Conservation (phyloP, 2,888 invertebrate species). For the Dasysyrphus tricinctus region DNA sequence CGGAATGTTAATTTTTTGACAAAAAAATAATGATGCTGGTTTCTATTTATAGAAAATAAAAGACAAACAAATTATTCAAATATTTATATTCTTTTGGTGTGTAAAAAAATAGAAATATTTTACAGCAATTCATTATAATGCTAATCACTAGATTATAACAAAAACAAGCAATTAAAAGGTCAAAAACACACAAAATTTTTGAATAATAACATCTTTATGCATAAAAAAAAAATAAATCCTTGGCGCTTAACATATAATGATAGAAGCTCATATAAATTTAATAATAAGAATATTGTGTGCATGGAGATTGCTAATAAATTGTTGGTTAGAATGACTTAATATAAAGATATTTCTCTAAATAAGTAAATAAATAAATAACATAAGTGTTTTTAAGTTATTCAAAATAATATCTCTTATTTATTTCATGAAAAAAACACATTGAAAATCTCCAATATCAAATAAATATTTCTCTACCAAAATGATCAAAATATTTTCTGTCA, state of each 20-base stretch:
- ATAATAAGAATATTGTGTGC: background rate
- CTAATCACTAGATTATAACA: background rate
- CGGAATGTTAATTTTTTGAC: background rate
- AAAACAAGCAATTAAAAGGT: slow-evolving; percentile 5
- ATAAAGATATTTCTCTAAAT: too few relatives aligned
- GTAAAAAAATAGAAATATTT: background rate
- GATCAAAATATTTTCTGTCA: too few relatives aligned
- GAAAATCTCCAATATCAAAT: too few relatives aligned
- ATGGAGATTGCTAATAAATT: background rate
- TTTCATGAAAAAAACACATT: too few relatives aligned
- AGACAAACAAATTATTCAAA: background rate
- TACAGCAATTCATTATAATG: background rate
- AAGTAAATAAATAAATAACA: too few relatives aligned
- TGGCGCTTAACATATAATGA: background rate
- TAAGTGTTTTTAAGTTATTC: too few relatives aligned
- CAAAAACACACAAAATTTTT: background rate
- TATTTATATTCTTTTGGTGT: background rate
- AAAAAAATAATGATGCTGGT: background rate
- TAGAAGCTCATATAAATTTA: background rate
- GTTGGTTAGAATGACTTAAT: background rate
- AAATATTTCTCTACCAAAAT: too few relatives aligned
- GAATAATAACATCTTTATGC: background rate
- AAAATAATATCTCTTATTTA: too few relatives aligned
- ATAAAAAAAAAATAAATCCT: background rate
- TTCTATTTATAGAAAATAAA: background rate